These are phyloP conservation scores for Tetraodon nigroviridis DNA, from an alignment of 2,113 vertebrate genomes.

Conservation along the genomic window DNA sequence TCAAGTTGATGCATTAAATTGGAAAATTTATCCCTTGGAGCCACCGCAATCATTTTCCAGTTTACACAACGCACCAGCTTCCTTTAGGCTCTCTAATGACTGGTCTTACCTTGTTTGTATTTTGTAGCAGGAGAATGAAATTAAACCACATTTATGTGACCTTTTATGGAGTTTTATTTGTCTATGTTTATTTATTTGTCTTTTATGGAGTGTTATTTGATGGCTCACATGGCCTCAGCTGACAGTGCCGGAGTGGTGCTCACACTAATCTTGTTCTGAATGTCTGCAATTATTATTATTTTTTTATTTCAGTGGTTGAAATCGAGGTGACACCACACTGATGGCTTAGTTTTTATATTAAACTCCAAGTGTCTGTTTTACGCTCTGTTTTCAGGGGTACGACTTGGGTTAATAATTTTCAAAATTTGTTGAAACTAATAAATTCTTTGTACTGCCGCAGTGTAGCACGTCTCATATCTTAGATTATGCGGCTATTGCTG, in stretches of 20 bases:
- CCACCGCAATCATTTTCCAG: not conserved
- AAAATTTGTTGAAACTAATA: too few relatives aligned
- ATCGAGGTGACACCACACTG: not conserved
- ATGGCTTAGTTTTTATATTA: too few relatives aligned
- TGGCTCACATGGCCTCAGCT: too few relatives aligned
- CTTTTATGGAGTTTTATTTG: too few relatives aligned
- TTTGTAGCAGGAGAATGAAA: conserved; percentile 50
- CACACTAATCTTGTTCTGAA: conserved; percentile 11
- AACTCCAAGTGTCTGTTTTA: too few relatives aligned
- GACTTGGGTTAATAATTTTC: too few relatives aligned
- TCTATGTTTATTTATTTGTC: too few relatives aligned
- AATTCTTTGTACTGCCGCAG: too few relatives aligned
- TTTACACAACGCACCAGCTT: conserved; percentile 47
- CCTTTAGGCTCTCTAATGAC: conserved; percentile 15
- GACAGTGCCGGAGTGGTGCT: conserved; percentile 7
- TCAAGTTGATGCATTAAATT: not conserved
- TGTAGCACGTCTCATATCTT: too few relatives aligned
- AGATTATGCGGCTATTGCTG: conserved; percentile 10
- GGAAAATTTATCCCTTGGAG: conserved; percentile 3
- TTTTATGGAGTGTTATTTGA: too few relatives aligned
- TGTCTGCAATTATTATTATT: conserved; percentile 40
- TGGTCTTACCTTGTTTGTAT: conserved; percentile 27
- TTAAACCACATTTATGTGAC: conserved; percentile 43
- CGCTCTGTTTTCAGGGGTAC: too few relatives aligned
- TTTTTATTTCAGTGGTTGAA: conserved; percentile 13